These are phyloP conservation scores for Smittia aterrima DNA, from an alignment of 2,888 invertebrate species.

Conservation along the genomic window DNA sequence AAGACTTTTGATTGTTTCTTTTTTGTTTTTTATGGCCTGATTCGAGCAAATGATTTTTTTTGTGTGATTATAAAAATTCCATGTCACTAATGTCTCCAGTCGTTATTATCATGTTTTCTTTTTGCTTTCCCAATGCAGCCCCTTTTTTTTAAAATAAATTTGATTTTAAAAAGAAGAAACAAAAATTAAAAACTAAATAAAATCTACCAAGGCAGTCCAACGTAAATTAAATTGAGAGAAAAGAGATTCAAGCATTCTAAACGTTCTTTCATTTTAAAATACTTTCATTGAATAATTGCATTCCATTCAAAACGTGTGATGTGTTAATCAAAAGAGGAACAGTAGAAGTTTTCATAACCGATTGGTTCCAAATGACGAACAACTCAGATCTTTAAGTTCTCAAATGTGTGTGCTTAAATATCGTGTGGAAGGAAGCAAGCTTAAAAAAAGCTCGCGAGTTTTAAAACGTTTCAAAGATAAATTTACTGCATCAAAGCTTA, in stretches of 20 bases:
- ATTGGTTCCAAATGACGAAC: constrained; percentile 48
- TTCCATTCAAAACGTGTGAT: constrained; percentile 24
- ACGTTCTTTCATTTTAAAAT: not conserved
- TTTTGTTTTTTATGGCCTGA: not conserved
- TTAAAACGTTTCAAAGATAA: not conserved
- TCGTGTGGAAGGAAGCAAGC: not conserved
- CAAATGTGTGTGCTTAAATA: constrained; percentile 9
- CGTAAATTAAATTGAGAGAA: not conserved
- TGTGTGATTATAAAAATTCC: constrained; percentile 42
- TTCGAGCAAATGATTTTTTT: constrained; percentile 37
- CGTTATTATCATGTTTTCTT: constrained; percentile 44
- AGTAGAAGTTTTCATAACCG: constrained; percentile 43
- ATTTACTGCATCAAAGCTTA: not conserved
- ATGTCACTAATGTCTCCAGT: constrained; percentile 55
- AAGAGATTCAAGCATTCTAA: constrained; percentile 13
- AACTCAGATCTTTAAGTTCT: constrained; percentile 45
- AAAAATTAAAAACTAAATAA: constrained; percentile 2
- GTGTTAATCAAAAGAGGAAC: constrained; percentile 13
- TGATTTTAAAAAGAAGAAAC: not conserved
- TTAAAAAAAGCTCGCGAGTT: not conserved
- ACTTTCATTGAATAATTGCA: constrained; percentile 24
- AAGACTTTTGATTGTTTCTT: constrained; percentile 42
- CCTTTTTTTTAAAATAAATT: constrained; percentile 10
- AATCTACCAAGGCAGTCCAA: constrained; percentile 27
- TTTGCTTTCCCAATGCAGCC: constrained; percentile 35